Base-by-base conservation (phyloP, 2,113 vertebrate species). In the Vidua chalybeata region DNA sequence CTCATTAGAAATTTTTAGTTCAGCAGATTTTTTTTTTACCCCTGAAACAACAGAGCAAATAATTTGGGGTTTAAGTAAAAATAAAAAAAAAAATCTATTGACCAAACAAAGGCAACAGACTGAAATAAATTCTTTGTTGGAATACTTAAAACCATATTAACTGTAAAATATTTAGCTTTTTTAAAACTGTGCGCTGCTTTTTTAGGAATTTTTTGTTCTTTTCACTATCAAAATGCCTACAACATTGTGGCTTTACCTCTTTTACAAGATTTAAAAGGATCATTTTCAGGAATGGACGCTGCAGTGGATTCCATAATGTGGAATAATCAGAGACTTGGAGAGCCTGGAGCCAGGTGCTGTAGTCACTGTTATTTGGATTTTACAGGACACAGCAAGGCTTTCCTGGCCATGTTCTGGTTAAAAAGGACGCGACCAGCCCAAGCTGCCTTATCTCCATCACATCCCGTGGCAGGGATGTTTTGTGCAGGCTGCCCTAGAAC, bases 401-500 rank as follows among this genome's bases (percentile, higher is more conserved):
- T 62, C 10, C 63, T 64, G n/a, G 55, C 39, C 17, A 0, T 21
- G 13, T 13, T 39, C 31, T 52, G 7, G 17, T 9, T 41, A 5
- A 7, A 30, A 72, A 37, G 39, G 2, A 4, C 49, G 33, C 56
- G 37, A 31, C 16, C 49, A 64, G 22, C 24, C 21, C 6, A 0
- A 59, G 61, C 27, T 4, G 1, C 61, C 18, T 49, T 1, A 2
- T 10, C 33, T 48, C 55, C 6, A n/a, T 35, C 58, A 2, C 13
- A 37, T 39, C 45, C 5, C 2, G 0, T 13, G 37, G 10, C 22
- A 59, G 55, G 3, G 33, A 58, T n/a, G 56, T 9, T 14, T 58
- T 35, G 56, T 0, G 56, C 13, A 33, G 21, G 55, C 33, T 23
- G 21, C 0, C 13, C 55, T 15, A 58, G 13, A n/a, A 3, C 33